Percentiles rank a stretch among this genome's conserved stretches.
Evolutionary conservation across 2,113 vertebrate species (phyloP).

Genomic region (Acanthisitta chloris): DNA sequence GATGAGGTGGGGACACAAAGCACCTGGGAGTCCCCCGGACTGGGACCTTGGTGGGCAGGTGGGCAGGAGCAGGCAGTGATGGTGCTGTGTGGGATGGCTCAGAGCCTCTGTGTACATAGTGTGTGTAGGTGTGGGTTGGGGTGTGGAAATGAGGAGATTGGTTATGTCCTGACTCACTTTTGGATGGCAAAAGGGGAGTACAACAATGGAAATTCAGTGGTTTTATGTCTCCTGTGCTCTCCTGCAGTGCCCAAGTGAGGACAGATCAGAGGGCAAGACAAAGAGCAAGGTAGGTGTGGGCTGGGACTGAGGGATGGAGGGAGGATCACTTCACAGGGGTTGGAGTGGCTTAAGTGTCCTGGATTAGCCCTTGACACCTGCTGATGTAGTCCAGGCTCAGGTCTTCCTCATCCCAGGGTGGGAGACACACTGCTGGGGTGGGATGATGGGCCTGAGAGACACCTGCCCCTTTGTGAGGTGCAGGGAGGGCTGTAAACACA

Average conservation of each 20-base stretch:
- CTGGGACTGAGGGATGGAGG: background rate
- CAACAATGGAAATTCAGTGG: background rate
- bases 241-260: conserved; percentile 57
- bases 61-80: background rate
- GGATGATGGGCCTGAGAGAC: background rate
- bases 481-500: background rate
- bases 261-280: rapidly evolving
- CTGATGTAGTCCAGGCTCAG: background rate
- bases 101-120: rapidly evolving
- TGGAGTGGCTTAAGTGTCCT: background rate
- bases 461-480: background rate
- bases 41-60: background rate
- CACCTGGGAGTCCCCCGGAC: background rate
- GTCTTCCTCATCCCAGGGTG: background rate
- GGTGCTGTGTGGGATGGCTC: too few species aligned
- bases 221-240: background rate
- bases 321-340: background rate
- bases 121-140: rapidly evolving
- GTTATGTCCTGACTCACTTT: background rate
- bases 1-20: background rate
- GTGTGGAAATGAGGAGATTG: rapidly evolving
- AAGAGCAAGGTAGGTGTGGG: conserved; percentile 31
- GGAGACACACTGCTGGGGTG: background rate
- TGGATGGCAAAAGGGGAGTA: background rate
- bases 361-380: background rate